A percentile compares a stretch with the other conserved stretches of the same genome.
These are phyloP conservation scores for Tichodroma muraria DNA, from an alignment of 2,113 vertebrate genomes.

Conservation along the genomic window DNA sequence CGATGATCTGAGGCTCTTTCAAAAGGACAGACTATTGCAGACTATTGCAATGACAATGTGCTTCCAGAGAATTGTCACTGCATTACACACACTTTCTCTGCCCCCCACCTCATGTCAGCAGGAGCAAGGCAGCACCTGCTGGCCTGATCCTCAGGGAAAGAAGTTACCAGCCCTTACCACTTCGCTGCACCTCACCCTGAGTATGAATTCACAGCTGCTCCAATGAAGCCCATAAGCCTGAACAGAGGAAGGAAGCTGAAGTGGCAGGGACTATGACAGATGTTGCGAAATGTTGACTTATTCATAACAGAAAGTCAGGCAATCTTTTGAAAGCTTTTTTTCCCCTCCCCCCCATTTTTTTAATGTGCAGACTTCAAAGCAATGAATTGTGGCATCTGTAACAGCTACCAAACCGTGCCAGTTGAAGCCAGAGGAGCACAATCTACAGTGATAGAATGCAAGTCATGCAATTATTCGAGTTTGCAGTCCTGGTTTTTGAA, in stretches of 20 bases:
- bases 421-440: slow-evolving; percentile 48
- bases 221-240: slow-evolving; percentile 47
- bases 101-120: background rate
- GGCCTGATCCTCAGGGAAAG: background rate
- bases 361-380: slow-evolving; percentile 76
- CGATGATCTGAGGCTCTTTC: background rate
- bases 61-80: background rate
- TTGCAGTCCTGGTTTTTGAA: slow-evolving; percentile 51
- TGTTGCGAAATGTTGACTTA: slow-evolving; percentile 64
- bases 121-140: background rate
- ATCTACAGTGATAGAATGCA: slow-evolving; percentile 47
- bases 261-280: slow-evolving; percentile 60
- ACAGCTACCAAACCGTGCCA: slow-evolving; percentile 67
- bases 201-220: slow-evolving; percentile 44
- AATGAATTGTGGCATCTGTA: slow-evolving; percentile 74
- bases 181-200: background rate
- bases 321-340: slow-evolving; percentile 67
- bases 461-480: slow-evolving; percentile 59
- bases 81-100: background rate
- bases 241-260: slow-evolving; percentile 53
- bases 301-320: slow-evolving; percentile 67
- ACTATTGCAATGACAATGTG: background rate
- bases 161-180: background rate
- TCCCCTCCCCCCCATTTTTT: background rate
- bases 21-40: background rate